Conservation (phyloP, 2,888 invertebrate species). For the Ommatoiulus sabulosus region DNA sequence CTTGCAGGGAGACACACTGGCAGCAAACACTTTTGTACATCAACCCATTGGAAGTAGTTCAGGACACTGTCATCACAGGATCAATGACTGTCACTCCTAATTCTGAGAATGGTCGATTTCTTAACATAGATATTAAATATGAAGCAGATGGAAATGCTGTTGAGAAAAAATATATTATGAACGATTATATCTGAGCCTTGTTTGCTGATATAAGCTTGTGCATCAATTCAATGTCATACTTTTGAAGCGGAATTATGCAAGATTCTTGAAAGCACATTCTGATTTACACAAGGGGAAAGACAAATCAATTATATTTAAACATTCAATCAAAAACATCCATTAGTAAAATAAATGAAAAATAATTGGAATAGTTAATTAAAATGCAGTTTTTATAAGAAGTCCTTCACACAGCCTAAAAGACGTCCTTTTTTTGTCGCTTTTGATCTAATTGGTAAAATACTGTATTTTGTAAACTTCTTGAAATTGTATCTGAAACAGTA, state of each 20-base stretch:
- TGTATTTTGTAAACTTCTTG: neutral
- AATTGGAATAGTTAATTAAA: too few relatives aligned
- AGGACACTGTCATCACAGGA: conserved; percentile 65
- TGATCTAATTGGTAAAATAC: too few relatives aligned
- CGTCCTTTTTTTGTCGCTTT: too few relatives aligned
- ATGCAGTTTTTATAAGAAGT: too few relatives aligned
- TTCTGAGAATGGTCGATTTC: conserved; percentile 52
- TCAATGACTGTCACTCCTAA: conserved; percentile 60
- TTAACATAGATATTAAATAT: conserved; percentile 54
- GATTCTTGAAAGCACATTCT: neutral
- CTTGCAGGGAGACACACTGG: conserved; percentile 66
- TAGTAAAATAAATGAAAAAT: neutral
- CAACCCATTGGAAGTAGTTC: conserved; percentile 63
- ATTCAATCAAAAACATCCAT: too few relatives aligned
- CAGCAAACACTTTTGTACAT: conserved; percentile 65
- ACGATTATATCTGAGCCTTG: conserved; percentile 49
- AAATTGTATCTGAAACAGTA: neutral
- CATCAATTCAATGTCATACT: neutral
- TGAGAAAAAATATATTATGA: conserved; percentile 53
- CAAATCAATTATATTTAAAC: neutral
- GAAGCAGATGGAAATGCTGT: neutral
- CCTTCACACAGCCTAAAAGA: too few relatives aligned
- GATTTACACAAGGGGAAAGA: neutral
- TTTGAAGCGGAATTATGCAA: neutral
- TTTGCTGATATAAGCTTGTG: neutral